A percentile compares a stretch with the other conserved stretches of the same genome.
phyloP scores from a whole-genome alignment of 2,888 invertebrate genomes.

The Aleiodes testaceus region DNA sequence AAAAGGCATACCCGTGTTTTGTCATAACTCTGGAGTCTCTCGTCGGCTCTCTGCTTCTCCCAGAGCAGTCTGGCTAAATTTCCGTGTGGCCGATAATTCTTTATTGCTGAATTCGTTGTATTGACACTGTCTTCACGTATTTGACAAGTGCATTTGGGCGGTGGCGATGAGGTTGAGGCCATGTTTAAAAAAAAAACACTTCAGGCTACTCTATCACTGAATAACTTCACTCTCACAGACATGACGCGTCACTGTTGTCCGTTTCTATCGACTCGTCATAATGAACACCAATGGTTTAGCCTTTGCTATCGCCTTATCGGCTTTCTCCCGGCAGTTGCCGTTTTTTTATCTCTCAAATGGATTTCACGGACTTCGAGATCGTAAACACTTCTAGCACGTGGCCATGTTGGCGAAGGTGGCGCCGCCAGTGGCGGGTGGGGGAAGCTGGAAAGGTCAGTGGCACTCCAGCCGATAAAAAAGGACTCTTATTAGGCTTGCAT shows the following conservation, averaged over 20 bases:
- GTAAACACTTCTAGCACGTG: constrained; percentile 63
- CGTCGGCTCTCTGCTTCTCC: constrained; percentile 83
- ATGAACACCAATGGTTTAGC: background rate
- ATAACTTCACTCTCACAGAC: background rate
- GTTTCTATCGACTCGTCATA: background rate
- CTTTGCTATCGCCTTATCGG: constrained; percentile 7
- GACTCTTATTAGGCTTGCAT: background rate
- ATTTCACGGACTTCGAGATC: constrained; percentile 1
- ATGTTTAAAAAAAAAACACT: background rate
- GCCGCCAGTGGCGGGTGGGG: constrained; percentile 51
- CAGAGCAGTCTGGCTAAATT: constrained; percentile 82
- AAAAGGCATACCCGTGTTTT: constrained; percentile 79
- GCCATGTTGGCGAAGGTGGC: constrained; percentile 66
- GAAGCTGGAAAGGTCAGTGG: constrained; percentile 20
- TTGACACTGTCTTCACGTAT: constrained; percentile 31
- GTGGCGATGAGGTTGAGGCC: constrained; percentile 34
- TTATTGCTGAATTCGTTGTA: constrained; percentile 49
- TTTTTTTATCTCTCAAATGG: background rate
- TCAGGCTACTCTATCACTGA: constrained; percentile 1
- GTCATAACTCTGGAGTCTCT: constrained; percentile 79
- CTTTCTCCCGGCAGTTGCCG: background rate
- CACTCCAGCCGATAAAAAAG: constrained; percentile 57
- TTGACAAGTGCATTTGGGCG: constrained; percentile 41
- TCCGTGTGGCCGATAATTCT: constrained; percentile 79
- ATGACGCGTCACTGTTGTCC: constrained; percentile 11